Percentiles rank a stretch among this genome's conserved stretches.
Evolutionary conservation across 2,797 vertebrate genomes (phyloP).

Genomic region (Carduelis carduelis): DNA sequence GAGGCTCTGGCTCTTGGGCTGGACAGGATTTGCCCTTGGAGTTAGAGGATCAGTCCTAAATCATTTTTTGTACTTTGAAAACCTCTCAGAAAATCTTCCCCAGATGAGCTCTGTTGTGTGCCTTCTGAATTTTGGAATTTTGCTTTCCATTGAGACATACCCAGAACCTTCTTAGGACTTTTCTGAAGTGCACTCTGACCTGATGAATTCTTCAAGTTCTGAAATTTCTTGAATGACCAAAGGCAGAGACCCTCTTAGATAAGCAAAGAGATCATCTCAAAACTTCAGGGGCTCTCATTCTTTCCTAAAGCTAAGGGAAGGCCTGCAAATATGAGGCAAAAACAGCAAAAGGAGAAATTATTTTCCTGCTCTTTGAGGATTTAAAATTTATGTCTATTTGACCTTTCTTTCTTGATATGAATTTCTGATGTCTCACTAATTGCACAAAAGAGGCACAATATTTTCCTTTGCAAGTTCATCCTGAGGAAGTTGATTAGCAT

Average conservation of each 20-base stretch:
- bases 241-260: background rate
- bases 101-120: rapidly evolving
- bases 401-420: background rate
- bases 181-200: background rate
- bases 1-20: background rate
- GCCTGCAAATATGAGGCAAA: background rate
- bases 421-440: background rate
- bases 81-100: background rate
- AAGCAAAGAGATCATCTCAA: background rate
- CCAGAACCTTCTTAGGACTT: background rate
- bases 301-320: background rate
- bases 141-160: background rate
- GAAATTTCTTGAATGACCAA: background rate
- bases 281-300: background rate
- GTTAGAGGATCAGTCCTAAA: background rate
- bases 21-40: background rate
- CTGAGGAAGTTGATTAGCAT: background rate
- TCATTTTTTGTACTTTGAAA: background rate
- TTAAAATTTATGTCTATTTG: background rate
- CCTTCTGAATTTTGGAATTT: background rate
- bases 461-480: background rate
- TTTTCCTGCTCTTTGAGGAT: background rate
- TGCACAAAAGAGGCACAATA: background rate
- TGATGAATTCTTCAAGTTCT: background rate
- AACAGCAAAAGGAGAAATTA: background rate